phyloP scores from a whole-genome alignment of 2,113 vertebrate species.

The Hippoglossus stenolepis region DNA sequence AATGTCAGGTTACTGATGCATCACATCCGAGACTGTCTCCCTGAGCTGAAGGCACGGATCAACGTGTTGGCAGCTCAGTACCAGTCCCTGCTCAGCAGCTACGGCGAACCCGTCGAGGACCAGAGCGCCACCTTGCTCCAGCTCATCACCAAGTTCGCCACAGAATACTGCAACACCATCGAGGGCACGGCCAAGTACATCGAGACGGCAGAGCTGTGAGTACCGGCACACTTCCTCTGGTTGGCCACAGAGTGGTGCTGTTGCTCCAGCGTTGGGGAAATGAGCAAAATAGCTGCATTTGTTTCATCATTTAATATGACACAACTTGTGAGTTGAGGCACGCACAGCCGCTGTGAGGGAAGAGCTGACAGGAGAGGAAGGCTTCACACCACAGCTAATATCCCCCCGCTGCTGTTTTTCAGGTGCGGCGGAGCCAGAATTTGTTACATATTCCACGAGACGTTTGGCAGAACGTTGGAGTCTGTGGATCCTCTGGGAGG shows the following conservation, averaged over 20 bases:
- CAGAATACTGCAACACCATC: conserved; percentile 99
- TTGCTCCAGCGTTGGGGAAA: conserved; percentile 25
- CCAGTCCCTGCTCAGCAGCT: conserved; percentile 96
- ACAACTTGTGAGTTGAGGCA: conserved; percentile 65
- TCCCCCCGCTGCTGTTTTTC: conserved; percentile 65
- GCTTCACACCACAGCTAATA: conserved; percentile 57
- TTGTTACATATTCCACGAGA: conserved; percentile 99
- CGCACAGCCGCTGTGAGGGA: conserved; percentile 52
- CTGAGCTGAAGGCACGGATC: conserved; percentile 97
- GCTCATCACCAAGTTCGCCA: conserved; percentile 98
- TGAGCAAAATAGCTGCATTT: conserved; percentile 55
- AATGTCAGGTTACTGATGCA: conserved; percentile 93
- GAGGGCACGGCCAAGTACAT: conserved; percentile 99
- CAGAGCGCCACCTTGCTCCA: conserved; percentile 97
- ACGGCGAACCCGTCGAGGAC: conserved; percentile 97
- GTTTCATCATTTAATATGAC: conserved; percentile 68
- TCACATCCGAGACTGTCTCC: conserved; percentile 97
- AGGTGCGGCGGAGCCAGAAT: conserved; percentile 98
- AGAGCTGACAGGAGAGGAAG: conserved; percentile 57
- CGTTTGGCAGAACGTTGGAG: conserved; percentile 96
- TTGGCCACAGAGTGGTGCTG: conserved; percentile 63
- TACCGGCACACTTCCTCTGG: conserved; percentile 18
- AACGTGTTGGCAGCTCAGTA: conserved; percentile 98
- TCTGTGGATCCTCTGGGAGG: conserved; percentile 97
- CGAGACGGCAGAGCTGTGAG: conserved; percentile 98